Evolutionary conservation across 2,888 invertebrate genomes (phyloP), one percentile per base, ranked within the genome.

Genomic region (Amitus sp.): DNA sequence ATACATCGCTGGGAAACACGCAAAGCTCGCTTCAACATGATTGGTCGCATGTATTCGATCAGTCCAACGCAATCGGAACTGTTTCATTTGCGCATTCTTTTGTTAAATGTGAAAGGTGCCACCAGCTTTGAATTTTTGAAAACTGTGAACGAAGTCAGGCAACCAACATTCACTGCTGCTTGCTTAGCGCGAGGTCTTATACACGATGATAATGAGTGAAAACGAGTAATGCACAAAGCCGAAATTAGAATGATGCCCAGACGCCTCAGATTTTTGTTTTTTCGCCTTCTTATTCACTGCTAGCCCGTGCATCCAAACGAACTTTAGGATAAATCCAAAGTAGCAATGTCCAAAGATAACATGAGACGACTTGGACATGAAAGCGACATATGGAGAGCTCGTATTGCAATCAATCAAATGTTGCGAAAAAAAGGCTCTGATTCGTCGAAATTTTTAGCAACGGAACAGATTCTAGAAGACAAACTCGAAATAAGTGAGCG

Each of bases 321-420:
- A n/a, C 15, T 46, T 6, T 46, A 28, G 28, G 19, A 27, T 2
- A 10, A 27, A 27, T 46, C 28, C 20, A 46, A 46, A 46, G 19
- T 10, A 6, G 2, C 2, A 12, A n/a, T 46, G 46, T 46, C 46
- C 12, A 28, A 46, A 46, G 46, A 46, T 46, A 27, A 46, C 17
- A 12, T 27, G 15, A 27, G 17, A 46, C 4, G 12, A 27, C 28
- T 46, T 23, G 46, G 27, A 4, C 4, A 27, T 6, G 9, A 4
- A 27, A 27, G 5, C 12, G 43, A 23, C 18, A 43, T 43, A 2
- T 20, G n/a, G 20, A 43, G 17, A 15, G 40, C 17, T 13, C 17
- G 17, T 15, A 9, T 4, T 4, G 9, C 2, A 15, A 40, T 40
- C 17, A 10, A 40, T 4, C 4, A 6, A 4, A 27, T 27, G 27